Conservation (phyloP, 1,140 invertebrate genomes). For the Caerostris extrusa region DNA sequence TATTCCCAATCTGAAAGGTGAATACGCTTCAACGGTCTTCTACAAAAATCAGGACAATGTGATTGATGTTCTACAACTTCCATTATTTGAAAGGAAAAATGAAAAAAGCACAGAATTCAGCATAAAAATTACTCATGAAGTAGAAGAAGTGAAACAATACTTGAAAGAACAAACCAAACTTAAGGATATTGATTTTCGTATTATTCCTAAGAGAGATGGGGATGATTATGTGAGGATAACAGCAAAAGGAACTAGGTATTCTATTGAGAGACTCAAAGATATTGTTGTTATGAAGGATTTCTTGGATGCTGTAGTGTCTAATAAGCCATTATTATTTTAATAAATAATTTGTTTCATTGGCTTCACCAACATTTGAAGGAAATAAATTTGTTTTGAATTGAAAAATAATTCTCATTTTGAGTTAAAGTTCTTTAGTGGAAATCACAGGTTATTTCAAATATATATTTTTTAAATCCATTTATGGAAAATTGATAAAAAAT, state of each 20-base stretch:
- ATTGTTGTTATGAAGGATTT: conserved; percentile 55
- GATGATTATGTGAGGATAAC: conserved; percentile 4
- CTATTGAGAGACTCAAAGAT: conserved; percentile 61
- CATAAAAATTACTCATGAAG: neutral
- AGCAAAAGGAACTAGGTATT: conserved; percentile 45
- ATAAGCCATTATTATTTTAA: neutral
- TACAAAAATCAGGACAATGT: conserved; percentile 55
- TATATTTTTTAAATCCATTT: too few species aligned
- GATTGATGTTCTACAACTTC: conserved; percentile 33
- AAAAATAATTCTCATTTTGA: too few species aligned
- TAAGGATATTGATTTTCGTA: conserved; percentile 32
- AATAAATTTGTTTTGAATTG: too few species aligned
- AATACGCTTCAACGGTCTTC: neutral
- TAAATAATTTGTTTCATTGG: too few species aligned
- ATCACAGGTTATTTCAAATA: too few species aligned
- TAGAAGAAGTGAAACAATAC: conserved; percentile 16
- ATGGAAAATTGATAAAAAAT: too few species aligned
- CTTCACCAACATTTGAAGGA: too few species aligned
- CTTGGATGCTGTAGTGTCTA: conserved; percentile 20
- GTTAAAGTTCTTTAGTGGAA: too few species aligned
- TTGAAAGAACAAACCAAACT: conserved; percentile 45
- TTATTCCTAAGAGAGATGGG: neutral
- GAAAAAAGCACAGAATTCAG: conserved; percentile 12
- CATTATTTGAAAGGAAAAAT: neutral
- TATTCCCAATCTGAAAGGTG: conserved; percentile 2